Conservation (phyloP, 2,113 vertebrate genomes). For the Pongo pygmaeus region DNA sequence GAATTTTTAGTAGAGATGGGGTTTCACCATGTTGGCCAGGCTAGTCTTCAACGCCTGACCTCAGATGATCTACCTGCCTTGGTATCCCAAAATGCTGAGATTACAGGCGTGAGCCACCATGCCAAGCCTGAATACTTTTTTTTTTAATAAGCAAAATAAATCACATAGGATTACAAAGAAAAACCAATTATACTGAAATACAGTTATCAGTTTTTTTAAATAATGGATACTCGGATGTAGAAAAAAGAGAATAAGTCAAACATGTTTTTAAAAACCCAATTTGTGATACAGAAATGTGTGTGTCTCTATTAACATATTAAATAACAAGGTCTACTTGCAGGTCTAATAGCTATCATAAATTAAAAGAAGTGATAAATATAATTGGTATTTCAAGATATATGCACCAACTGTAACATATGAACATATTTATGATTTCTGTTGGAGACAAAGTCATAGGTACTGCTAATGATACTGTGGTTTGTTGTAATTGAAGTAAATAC, state of each 20-base stretch:
- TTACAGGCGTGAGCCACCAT: too few relatives aligned
- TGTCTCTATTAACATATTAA: not conserved
- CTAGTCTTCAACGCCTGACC: too few relatives aligned
- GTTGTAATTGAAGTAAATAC: not conserved
- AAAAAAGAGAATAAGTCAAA: too few relatives aligned
- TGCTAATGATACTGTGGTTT: not conserved
- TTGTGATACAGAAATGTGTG: not conserved
- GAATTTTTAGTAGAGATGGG: too few relatives aligned
- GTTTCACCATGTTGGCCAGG: too few relatives aligned
- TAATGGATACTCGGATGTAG: too few relatives aligned
- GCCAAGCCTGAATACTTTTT: not conserved
- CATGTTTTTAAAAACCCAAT: not conserved
- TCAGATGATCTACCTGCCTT: too few relatives aligned
- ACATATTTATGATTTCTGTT: not conserved
- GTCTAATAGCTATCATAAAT: not conserved
- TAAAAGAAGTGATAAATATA: not conserved
- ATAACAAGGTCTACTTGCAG: not conserved
- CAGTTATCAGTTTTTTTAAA: not conserved
- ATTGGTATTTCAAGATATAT: not conserved
- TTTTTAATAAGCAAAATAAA: slow-evolving; percentile 22
- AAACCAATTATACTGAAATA: not conserved
- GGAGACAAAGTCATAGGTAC: not conserved
- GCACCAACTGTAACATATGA: not conserved
- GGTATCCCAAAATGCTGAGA: too few relatives aligned
- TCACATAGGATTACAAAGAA: not conserved